Conservation (phyloP, 2,797 vertebrate species). For the Falco naumanni region DNA sequence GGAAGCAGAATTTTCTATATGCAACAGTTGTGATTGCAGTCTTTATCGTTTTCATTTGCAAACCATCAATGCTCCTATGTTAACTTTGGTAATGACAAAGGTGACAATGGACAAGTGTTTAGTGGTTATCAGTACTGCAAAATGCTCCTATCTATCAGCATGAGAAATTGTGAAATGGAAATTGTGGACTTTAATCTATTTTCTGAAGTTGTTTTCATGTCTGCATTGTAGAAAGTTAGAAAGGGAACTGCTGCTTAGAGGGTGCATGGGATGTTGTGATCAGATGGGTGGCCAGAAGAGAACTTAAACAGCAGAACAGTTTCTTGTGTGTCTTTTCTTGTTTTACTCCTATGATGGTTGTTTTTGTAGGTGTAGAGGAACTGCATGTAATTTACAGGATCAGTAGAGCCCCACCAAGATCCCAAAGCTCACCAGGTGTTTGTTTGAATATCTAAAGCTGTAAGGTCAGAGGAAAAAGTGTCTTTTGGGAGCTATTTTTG, state of each 20-base stretch:
- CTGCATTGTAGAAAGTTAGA: background rate
- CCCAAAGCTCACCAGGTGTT: background rate
- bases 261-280: background rate
- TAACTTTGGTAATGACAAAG: background rate
- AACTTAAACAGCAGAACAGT: background rate
- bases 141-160: background rate
- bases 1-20: background rate
- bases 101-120: background rate
- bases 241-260: background rate
- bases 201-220: background rate
- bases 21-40: background rate
- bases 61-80: fast-evolving
- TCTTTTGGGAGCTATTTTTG: background rate
- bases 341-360: background rate
- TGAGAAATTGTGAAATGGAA: background rate
- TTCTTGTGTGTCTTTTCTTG: background rate
- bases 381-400: background rate
- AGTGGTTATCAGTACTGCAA: background rate
- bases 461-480: background rate
- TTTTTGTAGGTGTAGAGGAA: background rate
- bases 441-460: background rate
- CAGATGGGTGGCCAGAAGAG: background rate
- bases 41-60: background rate
- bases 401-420: background rate
- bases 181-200: background rate